Evolutionary conservation across 2,888 invertebrate species (phyloP), one percentile per base, ranked within the genome.

Genomic region (Habroteleia sp.): DNA sequence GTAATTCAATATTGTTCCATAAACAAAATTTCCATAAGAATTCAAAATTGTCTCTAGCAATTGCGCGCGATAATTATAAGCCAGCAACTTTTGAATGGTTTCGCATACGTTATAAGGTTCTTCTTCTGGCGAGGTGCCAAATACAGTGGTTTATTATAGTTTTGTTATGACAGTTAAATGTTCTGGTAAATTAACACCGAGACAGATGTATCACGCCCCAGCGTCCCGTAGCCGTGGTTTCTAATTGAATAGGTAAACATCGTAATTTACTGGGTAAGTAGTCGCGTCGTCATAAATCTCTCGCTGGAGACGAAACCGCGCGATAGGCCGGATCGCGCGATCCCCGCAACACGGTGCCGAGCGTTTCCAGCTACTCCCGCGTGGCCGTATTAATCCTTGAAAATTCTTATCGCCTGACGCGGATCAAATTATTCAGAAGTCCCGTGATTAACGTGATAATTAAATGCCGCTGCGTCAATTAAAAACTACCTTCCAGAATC

Each of bases 161-260:
- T 86, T 86, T 88, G 87, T 88, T 88, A 87, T 88, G 87, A 88
- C 88, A 87, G 83, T 78, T 77, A 77, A 80, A 80, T 82, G 84
- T 84, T 85, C 80, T 83, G 85, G 83, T 87, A 83, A 87, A 88
- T 88, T 87, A 88, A 88, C 86, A 87, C 81, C 80, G 86, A 87
- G 87, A 85, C 87, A 85, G 87, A 87, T 87, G 87, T 85, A 87
- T 86, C 82, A 81, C 77, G 72, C 80, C 77, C 79, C 77, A 80
- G 80, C 80, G 84, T 74, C 74, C 76, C 71, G 65, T 68, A 60
- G 78, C 78, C 79, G 81, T 79, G 82, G 79, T 80, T 82, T 85
- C 86, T 88, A 88, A 88, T 88, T 87, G 87, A 88, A 87, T 87
- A 79, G 85, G 86, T 87, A 87, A 88, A 88, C 88, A 88, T 83